phyloP scores from a whole-genome alignment of 2,888 invertebrate species.

The Caenorhabditis angaria region DNA sequence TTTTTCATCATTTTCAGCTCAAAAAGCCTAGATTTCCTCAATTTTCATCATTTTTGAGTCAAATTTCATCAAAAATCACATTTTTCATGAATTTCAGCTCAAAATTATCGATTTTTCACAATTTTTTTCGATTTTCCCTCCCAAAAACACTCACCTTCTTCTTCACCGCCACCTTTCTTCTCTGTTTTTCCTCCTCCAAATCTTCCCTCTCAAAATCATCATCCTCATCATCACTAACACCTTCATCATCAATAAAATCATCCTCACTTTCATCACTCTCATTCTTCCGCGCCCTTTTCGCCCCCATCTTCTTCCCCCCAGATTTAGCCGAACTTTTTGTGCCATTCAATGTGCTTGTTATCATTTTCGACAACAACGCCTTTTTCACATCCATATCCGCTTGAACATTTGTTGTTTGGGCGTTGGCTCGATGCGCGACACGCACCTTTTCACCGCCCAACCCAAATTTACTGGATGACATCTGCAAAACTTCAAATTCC shows the following conservation, averaged over 20 bases:
- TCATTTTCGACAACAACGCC: conserved; percentile 24
- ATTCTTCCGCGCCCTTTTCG: conserved; percentile 21
- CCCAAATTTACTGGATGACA: conserved; percentile 42
- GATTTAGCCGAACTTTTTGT: conserved; percentile 20
- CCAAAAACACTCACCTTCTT: no score
- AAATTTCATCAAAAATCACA: no score
- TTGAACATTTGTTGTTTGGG: conserved; percentile 26
- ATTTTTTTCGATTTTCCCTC: no score
- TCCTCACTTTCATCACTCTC: conserved; percentile 38
- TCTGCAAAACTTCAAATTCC: no score
- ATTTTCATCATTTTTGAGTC: no score
- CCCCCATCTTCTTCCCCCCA: conserved; percentile 16
- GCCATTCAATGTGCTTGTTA: conserved; percentile 22
- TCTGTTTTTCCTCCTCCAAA: conserved; percentile 16
- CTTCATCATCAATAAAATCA: conserved; percentile 44
- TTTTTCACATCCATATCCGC: conserved; percentile 37
- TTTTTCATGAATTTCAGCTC: no score
- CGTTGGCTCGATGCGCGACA: conserved; percentile 30
- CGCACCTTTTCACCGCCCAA: conserved; percentile 38
- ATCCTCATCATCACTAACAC: conserved; percentile 41
- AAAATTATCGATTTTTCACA: no score
- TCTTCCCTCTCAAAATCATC: conserved; percentile 21
- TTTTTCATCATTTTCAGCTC: no score
- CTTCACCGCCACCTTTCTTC: no score
- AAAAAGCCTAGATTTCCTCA: no score